Base-by-base conservation (phyloP, 2,113 vertebrate species). In the Cochlearius cochlearius region DNA sequence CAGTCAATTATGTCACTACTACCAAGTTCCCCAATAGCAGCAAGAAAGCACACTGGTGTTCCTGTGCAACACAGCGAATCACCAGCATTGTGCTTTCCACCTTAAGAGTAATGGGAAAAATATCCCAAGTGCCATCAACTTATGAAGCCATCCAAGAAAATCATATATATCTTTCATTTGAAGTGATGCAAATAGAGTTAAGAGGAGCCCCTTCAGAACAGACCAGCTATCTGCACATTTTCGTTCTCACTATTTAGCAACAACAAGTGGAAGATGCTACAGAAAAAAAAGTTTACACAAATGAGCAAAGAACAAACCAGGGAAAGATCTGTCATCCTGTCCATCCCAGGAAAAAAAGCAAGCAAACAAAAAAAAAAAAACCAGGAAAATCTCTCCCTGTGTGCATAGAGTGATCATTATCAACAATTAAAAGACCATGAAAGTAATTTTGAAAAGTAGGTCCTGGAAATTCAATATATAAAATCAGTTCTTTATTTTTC, bases 331-430 rank as follows among this genome's bases (percentile, higher is more conserved):
- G 16, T 36, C 21, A 69, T 15, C 15, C 1, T 49, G 4, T 30
- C 19, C 60, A 41, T 14, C 2, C 4, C 11, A 41, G 9, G 9
- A 10, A 45, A 74, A 78, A 72, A 36, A 29, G 0, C 1, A 50
- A 76, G 1, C 6, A 59, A 58, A 43, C 12, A 66, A 22, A 53
- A 30, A 38, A n/a, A n/a, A n/a, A n/a, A n/a, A n/a, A n/a, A n/a
- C n/a, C 3, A 16, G 5, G 10, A 66, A 84, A 64, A 76, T 53
- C 11, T 27, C 11, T 22, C 9, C 3, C 7, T 1, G 34, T 4
- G 7, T 53, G 6, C 13, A 26, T 2, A 43, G 0, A 2, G 0
- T 55, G 20, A 38, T 50, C 4, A 5, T 53, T 60, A 53, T 11
- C 15, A 81, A 41, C 3, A 47, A 4, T 45, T 45, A 67, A 71